These are phyloP conservation scores for Druon quercuslanigerum DNA, from an alignment of 1,140 invertebrate species.

Conservation along the genomic window DNA sequence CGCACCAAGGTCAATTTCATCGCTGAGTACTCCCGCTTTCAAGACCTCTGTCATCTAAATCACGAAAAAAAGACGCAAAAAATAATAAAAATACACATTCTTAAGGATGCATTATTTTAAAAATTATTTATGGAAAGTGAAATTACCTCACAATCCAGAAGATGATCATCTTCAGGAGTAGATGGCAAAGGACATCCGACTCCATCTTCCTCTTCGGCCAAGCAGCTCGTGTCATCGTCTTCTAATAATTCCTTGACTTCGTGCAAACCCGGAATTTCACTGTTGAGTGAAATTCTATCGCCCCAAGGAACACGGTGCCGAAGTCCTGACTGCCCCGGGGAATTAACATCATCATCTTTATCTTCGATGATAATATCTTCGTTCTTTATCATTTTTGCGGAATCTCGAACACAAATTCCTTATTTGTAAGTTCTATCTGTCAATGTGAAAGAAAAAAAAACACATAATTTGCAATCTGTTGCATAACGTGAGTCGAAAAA, in stretches of 20 bases:
- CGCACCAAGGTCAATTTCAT: conserved; percentile 88
- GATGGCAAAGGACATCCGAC: conserved; percentile 88
- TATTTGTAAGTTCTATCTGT: neutral
- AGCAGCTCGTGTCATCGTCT: conserved; percentile 77
- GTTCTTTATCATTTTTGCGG: conserved; percentile 54
- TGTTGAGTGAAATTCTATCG: conserved; percentile 65
- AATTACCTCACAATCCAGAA: conserved; percentile 84
- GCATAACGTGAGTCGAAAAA: too few species aligned
- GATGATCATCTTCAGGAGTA: conserved; percentile 89
- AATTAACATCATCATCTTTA: conserved; percentile 47
- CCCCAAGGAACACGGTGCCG: conserved; percentile 72
- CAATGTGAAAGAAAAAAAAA: neutral
- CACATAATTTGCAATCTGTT: too few species aligned
- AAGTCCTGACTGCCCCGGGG: conserved; percentile 50
- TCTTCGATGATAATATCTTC: conserved; percentile 61
- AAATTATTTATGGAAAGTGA: conserved; percentile 11
- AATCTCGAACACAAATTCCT: neutral
- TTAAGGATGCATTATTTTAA: conserved; percentile 22
- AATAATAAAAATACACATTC: conserved; percentile 8
- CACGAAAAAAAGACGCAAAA: neutral
- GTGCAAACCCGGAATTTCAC: conserved; percentile 68
- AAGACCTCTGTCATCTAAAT: conserved; percentile 86
- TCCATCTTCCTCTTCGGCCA: conserved; percentile 85
- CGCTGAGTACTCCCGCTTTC: conserved; percentile 87
- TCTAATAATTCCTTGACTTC: conserved; percentile 77